Percentiles rank a stretch among this genome's conserved stretches.
These are phyloP conservation scores for Thryonomys swinderianus DNA, from an alignment of 2,113 vertebrate genomes.

Conservation along the genomic window DNA sequence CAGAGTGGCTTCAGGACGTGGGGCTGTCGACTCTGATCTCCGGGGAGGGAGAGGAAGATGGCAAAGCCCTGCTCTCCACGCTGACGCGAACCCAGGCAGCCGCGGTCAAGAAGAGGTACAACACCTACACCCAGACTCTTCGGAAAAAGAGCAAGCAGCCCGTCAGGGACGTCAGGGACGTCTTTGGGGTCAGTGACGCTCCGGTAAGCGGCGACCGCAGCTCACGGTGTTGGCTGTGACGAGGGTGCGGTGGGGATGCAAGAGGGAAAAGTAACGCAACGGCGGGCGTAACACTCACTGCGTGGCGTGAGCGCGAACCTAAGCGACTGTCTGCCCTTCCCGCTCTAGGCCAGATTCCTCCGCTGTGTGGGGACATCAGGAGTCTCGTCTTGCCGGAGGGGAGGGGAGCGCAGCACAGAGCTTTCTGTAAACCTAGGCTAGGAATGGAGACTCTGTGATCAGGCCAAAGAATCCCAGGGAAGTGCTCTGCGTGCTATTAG, in stretches of 20 bases:
- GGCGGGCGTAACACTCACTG: not conserved
- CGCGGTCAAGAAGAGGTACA: slow-evolving; percentile 93
- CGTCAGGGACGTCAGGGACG: slow-evolving; percentile 92
- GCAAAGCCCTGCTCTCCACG: slow-evolving; percentile 94
- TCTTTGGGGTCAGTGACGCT: slow-evolving; percentile 90
- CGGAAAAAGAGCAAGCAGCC: slow-evolving; percentile 92
- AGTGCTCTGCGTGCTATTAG: slow-evolving; percentile 54
- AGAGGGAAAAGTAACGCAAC: not conserved
- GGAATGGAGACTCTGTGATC: slow-evolving; percentile 59
- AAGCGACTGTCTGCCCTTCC: slow-evolving; percentile 42
- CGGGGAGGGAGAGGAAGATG: slow-evolving; percentile 87
- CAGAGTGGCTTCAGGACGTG: slow-evolving; percentile 95
- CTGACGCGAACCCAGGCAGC: slow-evolving; percentile 94
- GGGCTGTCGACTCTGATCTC: slow-evolving; percentile 94
- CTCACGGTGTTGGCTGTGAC: not conserved
- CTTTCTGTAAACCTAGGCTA: slow-evolving; percentile 58
- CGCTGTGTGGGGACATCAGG: not conserved
- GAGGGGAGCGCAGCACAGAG: slow-evolving; percentile 26
- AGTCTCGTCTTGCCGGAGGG: slow-evolving; percentile 44
- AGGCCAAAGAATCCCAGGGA: slow-evolving; percentile 1
- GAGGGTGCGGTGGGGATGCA: fast-evolving
- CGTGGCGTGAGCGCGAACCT: not conserved
- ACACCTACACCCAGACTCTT: slow-evolving; percentile 95
- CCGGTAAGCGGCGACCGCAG: slow-evolving; percentile 84
- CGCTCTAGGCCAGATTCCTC: slow-evolving; percentile 42